These are phyloP conservation scores for Aspidiotus destructor DNA, from an alignment of 2,888 invertebrate genomes.

Conservation along the genomic window DNA sequence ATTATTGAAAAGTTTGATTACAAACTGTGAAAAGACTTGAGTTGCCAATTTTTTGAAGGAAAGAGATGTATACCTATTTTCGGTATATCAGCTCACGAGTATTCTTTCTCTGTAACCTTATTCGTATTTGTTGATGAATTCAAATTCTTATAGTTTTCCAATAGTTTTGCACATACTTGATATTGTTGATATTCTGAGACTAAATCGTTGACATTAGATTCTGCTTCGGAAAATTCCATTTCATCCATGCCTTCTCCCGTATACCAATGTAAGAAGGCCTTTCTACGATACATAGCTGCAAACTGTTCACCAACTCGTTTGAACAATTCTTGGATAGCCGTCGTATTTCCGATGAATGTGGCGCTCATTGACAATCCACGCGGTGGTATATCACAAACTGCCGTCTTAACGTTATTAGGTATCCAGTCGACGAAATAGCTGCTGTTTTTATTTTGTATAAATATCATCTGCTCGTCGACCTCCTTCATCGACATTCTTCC, in stretches of 20 bases:
- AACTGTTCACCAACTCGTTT: constrained; percentile 49
- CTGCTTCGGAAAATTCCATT: constrained; percentile 60
- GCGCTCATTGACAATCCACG: constrained; percentile 51
- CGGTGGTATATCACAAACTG: constrained; percentile 54
- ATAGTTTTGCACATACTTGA: constrained; percentile 38
- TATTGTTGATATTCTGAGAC: constrained; percentile 68
- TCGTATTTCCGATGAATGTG: constrained; percentile 50
- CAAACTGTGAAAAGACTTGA: too few species aligned
- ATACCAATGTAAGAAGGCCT: constrained; percentile 94
- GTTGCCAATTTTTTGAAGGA: too few species aligned
- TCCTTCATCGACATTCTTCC: constrained; percentile 41
- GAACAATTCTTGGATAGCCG: constrained; percentile 49
- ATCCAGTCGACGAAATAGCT: constrained; percentile 42
- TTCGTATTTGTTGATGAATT: too few species aligned
- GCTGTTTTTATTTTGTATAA: constrained; percentile 43
- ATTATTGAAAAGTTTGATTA: too few species aligned
- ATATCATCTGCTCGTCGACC: constrained; percentile 51
- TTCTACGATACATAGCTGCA: constrained; percentile 52
- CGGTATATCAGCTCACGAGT: too few species aligned
- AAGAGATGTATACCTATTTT: too few species aligned
- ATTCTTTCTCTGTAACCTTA: too few species aligned
- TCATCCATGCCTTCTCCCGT: constrained; percentile 83
- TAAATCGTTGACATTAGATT: constrained; percentile 62
- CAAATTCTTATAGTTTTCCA: too few species aligned
- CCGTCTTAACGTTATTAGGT: constrained; percentile 46